These are phyloP conservation scores for Musca vetustissima DNA, from an alignment of 1,140 invertebrate species.

Conservation along the genomic window DNA sequence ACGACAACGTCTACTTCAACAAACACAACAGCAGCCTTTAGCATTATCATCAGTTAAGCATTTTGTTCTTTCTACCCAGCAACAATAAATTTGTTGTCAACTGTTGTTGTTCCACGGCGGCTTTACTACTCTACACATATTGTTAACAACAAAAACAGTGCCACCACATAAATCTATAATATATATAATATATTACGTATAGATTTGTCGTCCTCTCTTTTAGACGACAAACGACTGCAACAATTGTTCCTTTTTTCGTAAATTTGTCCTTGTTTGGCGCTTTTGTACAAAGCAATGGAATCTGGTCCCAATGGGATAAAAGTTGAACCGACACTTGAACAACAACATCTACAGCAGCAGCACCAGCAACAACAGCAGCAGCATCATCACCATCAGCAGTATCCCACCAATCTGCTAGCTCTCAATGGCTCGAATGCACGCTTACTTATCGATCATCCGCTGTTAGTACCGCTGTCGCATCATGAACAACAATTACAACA, in stretches of 20 bases:
- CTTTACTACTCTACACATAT: no score
- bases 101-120: background rate
- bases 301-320: constrained; percentile 56
- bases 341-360: constrained; percentile 46
- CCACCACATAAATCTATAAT: no score
- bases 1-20: background rate
- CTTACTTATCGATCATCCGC: constrained; percentile 50
- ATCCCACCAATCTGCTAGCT: constrained; percentile 50
- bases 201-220: background rate
- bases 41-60: background rate
- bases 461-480: constrained; percentile 50
- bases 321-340: constrained; percentile 53
- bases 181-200: no score
- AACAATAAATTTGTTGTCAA: background rate
- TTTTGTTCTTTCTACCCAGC: background rate
- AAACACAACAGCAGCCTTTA: no score
- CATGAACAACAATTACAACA: constrained; percentile 41
- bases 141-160: no score
- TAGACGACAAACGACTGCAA: background rate
- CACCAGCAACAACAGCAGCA: constrained; percentile 47
- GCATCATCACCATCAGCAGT: constrained; percentile 46
- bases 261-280: no score
- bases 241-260: constrained; percentile 1
- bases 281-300: constrained; percentile 51
- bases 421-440: constrained; percentile 53